These are phyloP conservation scores for Blennius ocellaris DNA, from an alignment of 2,113 vertebrate genomes.

Conservation along the genomic window DNA sequence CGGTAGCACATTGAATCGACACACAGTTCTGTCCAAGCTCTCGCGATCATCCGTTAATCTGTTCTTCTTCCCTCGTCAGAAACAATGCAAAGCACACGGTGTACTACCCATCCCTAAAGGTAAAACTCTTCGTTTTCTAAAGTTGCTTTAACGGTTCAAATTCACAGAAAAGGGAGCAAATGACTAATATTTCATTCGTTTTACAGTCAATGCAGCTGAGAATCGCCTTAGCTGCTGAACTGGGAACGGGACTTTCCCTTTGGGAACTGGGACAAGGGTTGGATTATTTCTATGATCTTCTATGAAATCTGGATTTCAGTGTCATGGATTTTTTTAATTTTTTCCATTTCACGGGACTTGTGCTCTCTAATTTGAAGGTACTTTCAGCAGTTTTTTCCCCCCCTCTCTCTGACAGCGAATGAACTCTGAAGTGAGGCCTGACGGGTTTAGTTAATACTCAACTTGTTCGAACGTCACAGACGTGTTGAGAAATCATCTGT, in stretches of 20 bases:
- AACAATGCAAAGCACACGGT: constrained; percentile 89
- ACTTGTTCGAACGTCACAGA: constrained; percentile 21
- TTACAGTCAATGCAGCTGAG: constrained; percentile 90
- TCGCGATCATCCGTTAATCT: not conserved
- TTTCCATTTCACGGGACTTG: not conserved
- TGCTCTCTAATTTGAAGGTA: not conserved
- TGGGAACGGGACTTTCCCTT: constrained; percentile 94
- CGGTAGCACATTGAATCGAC: not conserved
- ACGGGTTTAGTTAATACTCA: constrained; percentile 39
- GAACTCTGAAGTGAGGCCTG: constrained; percentile 18
- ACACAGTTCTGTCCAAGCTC: not conserved
- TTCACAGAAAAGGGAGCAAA: not conserved
- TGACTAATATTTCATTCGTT: constrained; percentile 28
- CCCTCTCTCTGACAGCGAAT: not conserved
- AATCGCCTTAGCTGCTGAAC: constrained; percentile 89
- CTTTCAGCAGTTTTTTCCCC: constrained; percentile 12
- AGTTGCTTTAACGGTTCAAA: not conserved
- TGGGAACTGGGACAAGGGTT: constrained; percentile 99
- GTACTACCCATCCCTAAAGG: constrained; percentile 95
- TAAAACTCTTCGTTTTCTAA: constrained; percentile 57
- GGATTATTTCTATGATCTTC: constrained; percentile 98
- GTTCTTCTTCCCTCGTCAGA: constrained; percentile 79
- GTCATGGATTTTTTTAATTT: constrained; percentile 22
- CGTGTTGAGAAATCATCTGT: constrained; percentile 2
- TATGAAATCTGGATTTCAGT: constrained; percentile 79